phyloP scores from a whole-genome alignment of 2,797 vertebrate species.

The Phyllotis vaccarum region DNA sequence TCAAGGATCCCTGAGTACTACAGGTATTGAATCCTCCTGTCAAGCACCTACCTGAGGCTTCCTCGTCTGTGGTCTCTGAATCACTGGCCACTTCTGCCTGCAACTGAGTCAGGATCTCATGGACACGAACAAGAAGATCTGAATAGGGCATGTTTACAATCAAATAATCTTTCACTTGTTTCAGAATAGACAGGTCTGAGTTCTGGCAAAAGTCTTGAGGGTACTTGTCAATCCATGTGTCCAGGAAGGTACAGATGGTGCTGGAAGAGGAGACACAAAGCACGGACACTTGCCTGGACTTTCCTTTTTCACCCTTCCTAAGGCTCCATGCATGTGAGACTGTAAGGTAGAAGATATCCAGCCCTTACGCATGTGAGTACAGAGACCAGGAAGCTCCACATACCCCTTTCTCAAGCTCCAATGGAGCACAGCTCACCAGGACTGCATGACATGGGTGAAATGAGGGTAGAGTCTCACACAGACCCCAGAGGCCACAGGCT shows the following conservation, averaged over 20 bases:
- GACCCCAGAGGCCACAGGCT: too few species aligned
- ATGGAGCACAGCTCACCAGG: neutral
- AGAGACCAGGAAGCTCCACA: too few species aligned
- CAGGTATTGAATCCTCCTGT: neutral
- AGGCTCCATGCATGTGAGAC: too few species aligned
- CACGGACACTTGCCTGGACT: neutral
- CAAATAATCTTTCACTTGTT: neutral
- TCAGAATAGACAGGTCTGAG: neutral
- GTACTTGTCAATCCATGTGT: neutral
- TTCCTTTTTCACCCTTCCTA: neutral
- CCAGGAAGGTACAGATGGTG: neutral
- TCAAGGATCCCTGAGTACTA: neutral
- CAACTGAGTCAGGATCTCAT: neutral
- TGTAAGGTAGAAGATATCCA: neutral
- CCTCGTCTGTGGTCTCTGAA: neutral
- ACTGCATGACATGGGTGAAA: neutral
- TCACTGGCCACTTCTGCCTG: too few species aligned
- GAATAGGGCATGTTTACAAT: neutral
- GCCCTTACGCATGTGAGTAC: neutral
- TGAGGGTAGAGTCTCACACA: neutral
- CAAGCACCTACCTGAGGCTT: neutral
- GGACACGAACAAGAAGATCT: neutral
- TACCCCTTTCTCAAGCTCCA: neutral
- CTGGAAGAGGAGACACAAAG: neutral
- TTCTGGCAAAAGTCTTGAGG: neutral